Conservation (phyloP, 1,140 invertebrate genomes). For the Hycleus phaleratus region DNA sequence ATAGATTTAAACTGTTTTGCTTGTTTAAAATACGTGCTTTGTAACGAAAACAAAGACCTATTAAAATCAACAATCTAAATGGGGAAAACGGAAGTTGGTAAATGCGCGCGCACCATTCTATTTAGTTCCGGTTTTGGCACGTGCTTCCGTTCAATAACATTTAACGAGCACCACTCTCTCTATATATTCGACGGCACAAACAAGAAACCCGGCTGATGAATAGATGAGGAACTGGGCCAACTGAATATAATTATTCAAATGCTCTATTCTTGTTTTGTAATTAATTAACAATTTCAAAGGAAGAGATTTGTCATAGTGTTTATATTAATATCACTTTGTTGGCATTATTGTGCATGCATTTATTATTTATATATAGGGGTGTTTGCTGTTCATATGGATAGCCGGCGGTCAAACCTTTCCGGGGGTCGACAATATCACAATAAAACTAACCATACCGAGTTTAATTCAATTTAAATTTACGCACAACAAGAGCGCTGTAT, state of each 20-base stretch:
- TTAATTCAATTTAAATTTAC: no score
- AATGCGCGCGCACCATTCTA: slow-evolving; percentile 15
- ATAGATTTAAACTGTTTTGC: no score
- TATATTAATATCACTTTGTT: no score
- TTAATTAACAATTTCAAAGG: slow-evolving; percentile 14
- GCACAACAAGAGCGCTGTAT: no score
- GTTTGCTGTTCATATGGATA: no score
- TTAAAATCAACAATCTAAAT: slow-evolving; percentile 12
- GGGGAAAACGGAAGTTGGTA: slow-evolving; percentile 4
- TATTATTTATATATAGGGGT: no score
- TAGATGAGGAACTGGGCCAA: slow-evolving; percentile 10
- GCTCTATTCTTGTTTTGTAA: slow-evolving; percentile 12
- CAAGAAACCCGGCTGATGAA: slow-evolving; percentile 16
- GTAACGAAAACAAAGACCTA: slow-evolving; percentile 12
- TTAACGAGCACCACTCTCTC: slow-evolving; percentile 11
- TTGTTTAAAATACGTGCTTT: neutral
- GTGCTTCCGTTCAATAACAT: slow-evolving; percentile 23
- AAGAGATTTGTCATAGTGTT: no score
- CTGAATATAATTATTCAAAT: slow-evolving; percentile 15
- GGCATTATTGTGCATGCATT: no score
- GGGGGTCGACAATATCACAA: no score
- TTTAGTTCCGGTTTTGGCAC: slow-evolving; percentile 20
- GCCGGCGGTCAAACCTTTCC: no score
- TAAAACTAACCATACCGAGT: no score
- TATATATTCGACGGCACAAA: slow-evolving; percentile 1